phyloP scores from a whole-genome alignment of 1,140 invertebrate species.

The Trachymyrmex cornetzi region DNA sequence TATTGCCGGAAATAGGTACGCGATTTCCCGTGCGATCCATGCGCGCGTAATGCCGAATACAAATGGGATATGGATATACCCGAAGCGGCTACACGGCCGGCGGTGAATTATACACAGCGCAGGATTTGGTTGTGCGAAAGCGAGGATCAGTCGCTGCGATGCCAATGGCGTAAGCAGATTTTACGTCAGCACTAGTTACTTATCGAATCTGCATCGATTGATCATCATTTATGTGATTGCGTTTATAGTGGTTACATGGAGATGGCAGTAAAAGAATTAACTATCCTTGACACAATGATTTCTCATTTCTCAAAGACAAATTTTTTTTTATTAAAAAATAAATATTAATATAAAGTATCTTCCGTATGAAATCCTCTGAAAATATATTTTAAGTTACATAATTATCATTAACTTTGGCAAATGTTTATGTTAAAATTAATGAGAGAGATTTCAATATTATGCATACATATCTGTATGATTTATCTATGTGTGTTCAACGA shows the following conservation, averaged over 20 bases:
- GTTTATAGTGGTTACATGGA: background rate
- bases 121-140: conserved; percentile 61
- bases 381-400: background rate
- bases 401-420: background rate
- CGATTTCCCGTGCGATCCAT: conserved; percentile 81
- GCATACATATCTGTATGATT: too few species aligned
- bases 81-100: conserved; percentile 41
- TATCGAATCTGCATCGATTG: background rate
- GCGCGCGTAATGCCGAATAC: conserved; percentile 80
- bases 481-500: background rate
- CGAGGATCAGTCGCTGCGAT: conserved; percentile 37
- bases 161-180: conserved; percentile 65
- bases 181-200: background rate
- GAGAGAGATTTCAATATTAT: background rate
- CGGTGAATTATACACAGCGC: conserved; percentile 79
- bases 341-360: background rate
- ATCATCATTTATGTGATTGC: conserved; percentile 4
- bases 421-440: background rate
- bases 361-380: background rate
- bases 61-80: conserved; percentile 80
- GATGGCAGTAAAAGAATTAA: background rate
- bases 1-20: conserved; percentile 82
- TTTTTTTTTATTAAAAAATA: background rate
- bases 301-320: background rate
- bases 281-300: background rate